Percentiles rank a stretch among this genome's conserved stretches.
These are phyloP conservation scores for Teleopsis dalmanni DNA, from an alignment of 1,140 invertebrate species.

Conservation along the genomic window DNA sequence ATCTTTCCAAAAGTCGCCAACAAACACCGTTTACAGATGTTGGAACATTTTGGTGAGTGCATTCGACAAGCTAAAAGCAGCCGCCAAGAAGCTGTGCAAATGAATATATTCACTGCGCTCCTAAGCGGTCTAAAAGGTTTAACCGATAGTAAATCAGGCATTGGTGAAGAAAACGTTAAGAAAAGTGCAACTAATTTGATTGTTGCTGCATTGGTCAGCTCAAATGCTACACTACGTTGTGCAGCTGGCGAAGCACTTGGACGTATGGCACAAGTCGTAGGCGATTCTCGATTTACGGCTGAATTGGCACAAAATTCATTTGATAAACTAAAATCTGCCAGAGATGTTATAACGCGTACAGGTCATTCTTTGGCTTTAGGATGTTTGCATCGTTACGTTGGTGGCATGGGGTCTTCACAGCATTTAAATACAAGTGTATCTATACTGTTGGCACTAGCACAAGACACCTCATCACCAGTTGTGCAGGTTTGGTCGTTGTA, in stretches of 20 bases:
- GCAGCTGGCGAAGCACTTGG: slow-evolving; percentile 82
- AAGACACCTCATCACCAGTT: slow-evolving; percentile 60
- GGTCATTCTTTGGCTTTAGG: slow-evolving; percentile 90
- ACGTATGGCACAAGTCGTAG: slow-evolving; percentile 79
- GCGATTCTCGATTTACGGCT: slow-evolving; percentile 78
- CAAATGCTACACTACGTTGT: slow-evolving; percentile 80
- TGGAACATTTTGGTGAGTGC: slow-evolving; percentile 93
- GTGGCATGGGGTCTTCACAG: slow-evolving; percentile 84
- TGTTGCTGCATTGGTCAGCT: slow-evolving; percentile 69
- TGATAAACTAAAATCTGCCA: slow-evolving; percentile 76
- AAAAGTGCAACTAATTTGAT: slow-evolving; percentile 77
- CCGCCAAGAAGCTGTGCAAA: slow-evolving; percentile 89
- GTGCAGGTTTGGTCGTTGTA: slow-evolving; percentile 90
- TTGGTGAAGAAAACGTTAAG: slow-evolving; percentile 85
- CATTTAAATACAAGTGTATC: slow-evolving; percentile 90
- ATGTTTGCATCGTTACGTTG: slow-evolving; percentile 83
- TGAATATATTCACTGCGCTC: slow-evolving; percentile 93
- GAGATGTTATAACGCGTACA: slow-evolving; percentile 81
- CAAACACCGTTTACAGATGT: slow-evolving; percentile 93
- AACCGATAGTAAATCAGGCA: slow-evolving; percentile 75
- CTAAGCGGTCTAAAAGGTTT: slow-evolving; percentile 82
- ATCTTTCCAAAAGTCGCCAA: slow-evolving; percentile 90
- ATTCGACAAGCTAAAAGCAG: slow-evolving; percentile 86
- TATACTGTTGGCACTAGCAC: slow-evolving; percentile 86
- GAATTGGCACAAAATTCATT: slow-evolving; percentile 87